Conservation (phyloP, 2,888 invertebrate species). For the Rhingia rostrata region DNA sequence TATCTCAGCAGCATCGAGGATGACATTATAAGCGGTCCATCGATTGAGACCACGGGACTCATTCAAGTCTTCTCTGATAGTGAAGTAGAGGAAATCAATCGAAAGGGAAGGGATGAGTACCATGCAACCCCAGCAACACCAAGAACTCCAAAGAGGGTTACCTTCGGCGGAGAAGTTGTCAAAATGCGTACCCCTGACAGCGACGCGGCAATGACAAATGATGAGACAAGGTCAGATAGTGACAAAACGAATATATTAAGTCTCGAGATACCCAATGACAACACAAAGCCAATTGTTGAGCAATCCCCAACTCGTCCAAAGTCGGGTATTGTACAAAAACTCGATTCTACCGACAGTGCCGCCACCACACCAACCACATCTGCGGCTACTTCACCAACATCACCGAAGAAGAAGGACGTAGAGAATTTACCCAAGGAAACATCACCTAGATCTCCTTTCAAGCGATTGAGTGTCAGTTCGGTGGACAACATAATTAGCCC, state of each 20-base stretch:
- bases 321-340: constrained; percentile 10
- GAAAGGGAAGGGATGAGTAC: constrained; percentile 63
- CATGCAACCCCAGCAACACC: constrained; percentile 80
- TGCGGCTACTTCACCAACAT: constrained; percentile 63
- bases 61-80: constrained; percentile 86
- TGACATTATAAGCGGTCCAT: constrained; percentile 81
- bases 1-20: constrained; percentile 76
- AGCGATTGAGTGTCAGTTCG: constrained; percentile 82
- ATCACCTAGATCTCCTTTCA: constrained; percentile 79
- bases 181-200: constrained; percentile 94
- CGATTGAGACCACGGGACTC: constrained; percentile 82
- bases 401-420: constrained; percentile 63
- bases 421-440: constrained; percentile 57
- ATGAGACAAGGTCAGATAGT: constrained; percentile 40
- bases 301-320: constrained; percentile 20
- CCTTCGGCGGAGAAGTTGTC: constrained; percentile 93
- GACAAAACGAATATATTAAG: constrained; percentile 77
- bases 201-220: constrained; percentile 84
- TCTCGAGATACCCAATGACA: constrained; percentile 81
- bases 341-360: constrained; percentile 39
- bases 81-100: constrained; percentile 84
- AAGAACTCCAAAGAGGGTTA: constrained; percentile 88
- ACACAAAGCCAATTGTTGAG: constrained; percentile 79
- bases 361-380: constrained; percentile 38
- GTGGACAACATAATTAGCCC: constrained; percentile 83